phyloP scores from a whole-genome alignment of 2,797 vertebrate genomes.

The Iguana delicatissima region DNA sequence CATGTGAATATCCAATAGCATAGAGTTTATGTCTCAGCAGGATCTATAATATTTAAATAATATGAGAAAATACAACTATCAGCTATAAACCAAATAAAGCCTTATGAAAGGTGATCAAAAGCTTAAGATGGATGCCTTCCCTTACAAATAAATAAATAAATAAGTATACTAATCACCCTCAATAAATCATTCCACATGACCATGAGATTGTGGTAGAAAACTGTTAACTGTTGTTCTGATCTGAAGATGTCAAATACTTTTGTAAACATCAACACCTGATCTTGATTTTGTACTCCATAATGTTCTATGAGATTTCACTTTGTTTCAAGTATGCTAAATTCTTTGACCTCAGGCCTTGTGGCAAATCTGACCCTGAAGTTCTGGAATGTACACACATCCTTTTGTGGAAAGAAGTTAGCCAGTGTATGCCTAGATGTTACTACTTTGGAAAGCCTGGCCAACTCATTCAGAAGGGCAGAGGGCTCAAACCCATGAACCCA shows the following conservation, averaged over 20 bases:
- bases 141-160: too few relatives aligned
- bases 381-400: not conserved
- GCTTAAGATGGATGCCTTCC: not conserved
- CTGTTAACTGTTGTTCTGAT: too few relatives aligned
- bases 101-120: not conserved
- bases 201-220: too few relatives aligned
- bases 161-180: too few relatives aligned
- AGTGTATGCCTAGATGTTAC: not conserved
- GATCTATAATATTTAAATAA: not conserved
- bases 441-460: not conserved
- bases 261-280: not conserved
- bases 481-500: not conserved
- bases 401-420: not conserved
- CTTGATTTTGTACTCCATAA: not conserved
- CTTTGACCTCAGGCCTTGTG: not conserved
- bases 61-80: not conserved
- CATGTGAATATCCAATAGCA: conserved; percentile 1
- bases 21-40: not conserved
- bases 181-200: too few relatives aligned
- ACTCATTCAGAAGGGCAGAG: not conserved
- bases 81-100: too few relatives aligned
- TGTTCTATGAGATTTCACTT: not conserved
- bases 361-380: not conserved
- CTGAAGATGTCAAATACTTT: too few relatives aligned
- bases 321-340: not conserved